These are phyloP conservation scores for Alectoris magna DNA, from an alignment of 2,797 vertebrate genomes.

Conservation along the genomic window DNA sequence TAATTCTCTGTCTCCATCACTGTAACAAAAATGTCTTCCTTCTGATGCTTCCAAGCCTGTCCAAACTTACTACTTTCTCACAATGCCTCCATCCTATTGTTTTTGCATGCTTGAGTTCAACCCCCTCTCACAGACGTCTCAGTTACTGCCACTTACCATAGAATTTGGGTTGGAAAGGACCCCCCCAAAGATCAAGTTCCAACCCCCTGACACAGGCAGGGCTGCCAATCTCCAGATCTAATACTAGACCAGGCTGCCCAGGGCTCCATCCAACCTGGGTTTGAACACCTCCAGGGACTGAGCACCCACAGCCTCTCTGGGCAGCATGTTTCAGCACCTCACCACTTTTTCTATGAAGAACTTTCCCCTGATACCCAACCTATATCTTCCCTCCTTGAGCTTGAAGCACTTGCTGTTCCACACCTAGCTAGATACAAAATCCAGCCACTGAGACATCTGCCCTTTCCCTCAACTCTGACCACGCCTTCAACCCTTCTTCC, in stretches of 20 bases:
- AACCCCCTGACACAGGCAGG: too few species aligned
- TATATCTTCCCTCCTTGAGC: too few species aligned
- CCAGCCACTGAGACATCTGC: not conserved
- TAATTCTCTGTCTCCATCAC: not conserved
- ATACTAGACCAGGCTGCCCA: too few species aligned
- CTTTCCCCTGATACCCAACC: too few species aligned
- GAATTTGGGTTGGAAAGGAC: too few species aligned
- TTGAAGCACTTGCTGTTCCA: not conserved
- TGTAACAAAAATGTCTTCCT: not conserved
- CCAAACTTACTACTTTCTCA: not conserved
- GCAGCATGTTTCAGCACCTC: too few species aligned
- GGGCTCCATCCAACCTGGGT: too few species aligned
- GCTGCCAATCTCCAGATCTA: too few species aligned
- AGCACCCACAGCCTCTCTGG: too few species aligned
- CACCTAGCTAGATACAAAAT: not conserved
- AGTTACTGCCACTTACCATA: not conserved
- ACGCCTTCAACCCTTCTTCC: not conserved
- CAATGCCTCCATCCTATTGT: not conserved
- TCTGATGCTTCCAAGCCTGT: not conserved
- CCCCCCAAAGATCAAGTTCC: too few species aligned
- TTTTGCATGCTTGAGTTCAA: not conserved
- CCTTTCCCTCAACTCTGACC: constrained; percentile 33
- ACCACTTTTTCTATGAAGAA: too few species aligned
- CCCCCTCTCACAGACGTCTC: not conserved
- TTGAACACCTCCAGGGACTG: too few species aligned